These are phyloP conservation scores for Rhinogobius similis DNA, from an alignment of 2,113 vertebrate species.

Conservation along the genomic window DNA sequence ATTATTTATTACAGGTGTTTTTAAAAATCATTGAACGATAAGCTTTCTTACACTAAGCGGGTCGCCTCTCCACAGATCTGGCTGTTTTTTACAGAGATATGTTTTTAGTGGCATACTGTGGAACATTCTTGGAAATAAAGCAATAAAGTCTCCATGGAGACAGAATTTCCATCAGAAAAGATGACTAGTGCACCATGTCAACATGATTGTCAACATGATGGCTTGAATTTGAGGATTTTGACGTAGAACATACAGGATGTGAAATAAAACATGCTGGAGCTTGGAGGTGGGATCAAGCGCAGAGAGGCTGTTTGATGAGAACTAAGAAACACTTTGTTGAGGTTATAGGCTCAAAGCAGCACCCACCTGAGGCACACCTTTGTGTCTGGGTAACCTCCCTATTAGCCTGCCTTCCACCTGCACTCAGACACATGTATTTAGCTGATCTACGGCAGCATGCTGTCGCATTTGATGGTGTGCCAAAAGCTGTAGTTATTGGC, in stretches of 20 bases:
- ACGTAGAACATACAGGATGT: conserved; percentile 5
- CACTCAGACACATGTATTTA: conserved; percentile 42
- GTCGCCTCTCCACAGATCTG: no score
- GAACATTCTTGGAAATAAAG: no score
- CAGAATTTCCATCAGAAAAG: no score
- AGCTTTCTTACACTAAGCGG: no score
- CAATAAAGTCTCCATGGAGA: no score
- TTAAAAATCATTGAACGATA: no score
- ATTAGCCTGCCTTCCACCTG: conserved; percentile 57
- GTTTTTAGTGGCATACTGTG: no score
- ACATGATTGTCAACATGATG: no score
- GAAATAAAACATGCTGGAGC: conserved; percentile 28
- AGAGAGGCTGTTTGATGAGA: conserved; percentile 30
- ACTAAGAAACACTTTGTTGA: conserved; percentile 36
- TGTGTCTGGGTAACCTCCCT: conserved; percentile 46
- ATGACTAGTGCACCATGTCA: no score
- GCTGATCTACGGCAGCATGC: conserved; percentile 8
- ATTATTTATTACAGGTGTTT: no score
- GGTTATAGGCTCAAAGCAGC: conserved; percentile 33
- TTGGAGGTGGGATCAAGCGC: conserved; percentile 43
- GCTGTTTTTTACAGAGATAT: no score
- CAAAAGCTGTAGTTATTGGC: conserved; percentile 12
- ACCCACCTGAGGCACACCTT: conserved; percentile 42
- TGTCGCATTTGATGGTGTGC: conserved; percentile 15
- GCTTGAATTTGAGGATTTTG: background rate